A percentile compares a stretch with the other conserved stretches of the same genome.
Evolutionary conservation across 2,888 invertebrate genomes (phyloP).

Genomic region (Scaptomyza parva): DNA sequence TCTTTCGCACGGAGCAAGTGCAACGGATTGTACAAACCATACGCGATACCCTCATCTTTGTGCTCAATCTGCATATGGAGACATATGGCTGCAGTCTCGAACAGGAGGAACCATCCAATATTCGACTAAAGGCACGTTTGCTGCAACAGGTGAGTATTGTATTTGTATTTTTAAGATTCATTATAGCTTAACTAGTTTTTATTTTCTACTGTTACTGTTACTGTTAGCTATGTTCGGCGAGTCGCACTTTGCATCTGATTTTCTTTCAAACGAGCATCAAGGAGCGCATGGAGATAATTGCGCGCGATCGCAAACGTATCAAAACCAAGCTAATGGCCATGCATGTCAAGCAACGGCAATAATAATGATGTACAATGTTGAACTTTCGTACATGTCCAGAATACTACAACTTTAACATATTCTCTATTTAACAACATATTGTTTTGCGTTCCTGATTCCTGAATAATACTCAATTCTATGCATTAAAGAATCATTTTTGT

Average conservation of each 20-base stretch:
- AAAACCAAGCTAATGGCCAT: conserved; percentile 69
- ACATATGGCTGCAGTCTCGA: conserved; percentile 59
- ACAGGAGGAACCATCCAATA: conserved; percentile 69
- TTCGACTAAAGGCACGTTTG: conserved; percentile 82
- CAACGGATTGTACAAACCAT: conserved; percentile 88
- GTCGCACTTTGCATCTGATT: conserved; percentile 77
- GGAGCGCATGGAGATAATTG: conserved; percentile 83
- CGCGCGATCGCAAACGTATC: conserved; percentile 81
- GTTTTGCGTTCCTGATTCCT: neutral
- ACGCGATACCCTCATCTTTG: conserved; percentile 83
- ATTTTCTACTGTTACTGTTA: too few relatives aligned
- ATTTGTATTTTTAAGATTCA: neutral
- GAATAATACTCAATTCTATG: neutral
- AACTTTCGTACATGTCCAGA: too few relatives aligned
- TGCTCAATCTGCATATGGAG: conserved; percentile 82
- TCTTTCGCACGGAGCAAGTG: conserved; percentile 92
- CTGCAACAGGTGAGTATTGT: conserved; percentile 78
- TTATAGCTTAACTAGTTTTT: neutral
- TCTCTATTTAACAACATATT: too few relatives aligned
- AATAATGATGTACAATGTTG: too few relatives aligned
- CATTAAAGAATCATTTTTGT: neutral
- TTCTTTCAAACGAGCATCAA: conserved; percentile 78
- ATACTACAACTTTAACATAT: too few relatives aligned
- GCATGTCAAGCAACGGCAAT: conserved; percentile 62
- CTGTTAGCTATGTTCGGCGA: conserved; percentile 81